Conservation (phyloP, 64 coral and sea anemone genomes). For the Montipora foliosa region DNA sequence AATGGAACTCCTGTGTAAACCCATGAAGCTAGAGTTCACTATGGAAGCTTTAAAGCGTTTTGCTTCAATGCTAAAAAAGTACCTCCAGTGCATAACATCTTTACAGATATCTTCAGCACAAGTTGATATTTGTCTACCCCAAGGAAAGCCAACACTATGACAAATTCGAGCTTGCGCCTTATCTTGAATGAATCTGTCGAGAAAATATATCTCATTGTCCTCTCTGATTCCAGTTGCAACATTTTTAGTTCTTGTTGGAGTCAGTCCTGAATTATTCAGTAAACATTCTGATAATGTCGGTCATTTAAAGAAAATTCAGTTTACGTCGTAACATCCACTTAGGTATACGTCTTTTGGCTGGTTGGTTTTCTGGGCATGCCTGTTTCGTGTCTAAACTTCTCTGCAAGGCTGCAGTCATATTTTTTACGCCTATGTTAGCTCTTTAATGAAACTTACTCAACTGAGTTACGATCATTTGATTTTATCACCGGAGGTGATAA, state of each 20-base stretch:
- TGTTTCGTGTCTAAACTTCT: constrained; percentile 2
- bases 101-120: no score
- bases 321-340: not conserved
- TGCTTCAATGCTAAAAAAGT: no score
- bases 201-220: not conserved
- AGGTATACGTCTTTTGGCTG: constrained; percentile 1
- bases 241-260: not conserved
- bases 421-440: no score
- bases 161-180: not conserved
- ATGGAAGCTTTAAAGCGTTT: no score
- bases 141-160: not conserved
- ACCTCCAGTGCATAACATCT: no score
- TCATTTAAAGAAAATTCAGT: not conserved
- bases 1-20: constrained; percentile 81
- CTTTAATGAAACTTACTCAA: no score
- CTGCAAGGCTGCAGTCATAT: not conserved
- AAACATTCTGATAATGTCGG: constrained; percentile 6
- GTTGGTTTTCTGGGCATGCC: constrained; percentile 12
- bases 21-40: not conserved
- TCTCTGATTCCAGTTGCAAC: not conserved
- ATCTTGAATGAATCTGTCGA: not conserved
- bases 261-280: not conserved
- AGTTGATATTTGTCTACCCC: not conserved
- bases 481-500: no score
- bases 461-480: no score